These are phyloP conservation scores for Myotis yumanensis DNA, from an alignment of 2,113 vertebrate species.

Conservation along the genomic window DNA sequence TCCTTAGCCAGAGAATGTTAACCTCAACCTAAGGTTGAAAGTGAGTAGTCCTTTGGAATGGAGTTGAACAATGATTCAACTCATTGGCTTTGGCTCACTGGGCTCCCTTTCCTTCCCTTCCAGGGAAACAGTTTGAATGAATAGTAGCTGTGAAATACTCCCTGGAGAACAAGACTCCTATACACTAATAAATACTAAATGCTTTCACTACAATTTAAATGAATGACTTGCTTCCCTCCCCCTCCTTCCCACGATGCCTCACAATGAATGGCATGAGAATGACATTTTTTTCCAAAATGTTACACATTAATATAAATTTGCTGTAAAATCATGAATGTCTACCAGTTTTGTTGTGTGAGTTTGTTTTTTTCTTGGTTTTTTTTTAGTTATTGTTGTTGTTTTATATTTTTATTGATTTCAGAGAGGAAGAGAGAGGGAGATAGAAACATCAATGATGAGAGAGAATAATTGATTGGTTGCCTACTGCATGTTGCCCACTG, in stretches of 20 bases:
- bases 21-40: conserved; percentile 38
- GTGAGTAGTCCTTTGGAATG: conserved; percentile 12
- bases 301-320: not conserved
- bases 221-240: conserved; percentile 35
- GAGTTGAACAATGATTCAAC: conserved; percentile 55
- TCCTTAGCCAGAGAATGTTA: not conserved
- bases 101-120: not conserved
- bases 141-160: conserved; percentile 60
- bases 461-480: too few relatives aligned
- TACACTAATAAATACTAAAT: conserved; percentile 68
- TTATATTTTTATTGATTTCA: too few relatives aligned
- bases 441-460: too few relatives aligned
- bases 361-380: too few relatives aligned
- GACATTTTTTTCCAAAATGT: conserved; percentile 42
- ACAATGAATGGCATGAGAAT: not conserved
- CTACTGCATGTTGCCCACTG: too few relatives aligned
- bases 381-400: too few relatives aligned
- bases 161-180: conserved; percentile 60
- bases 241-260: not conserved
- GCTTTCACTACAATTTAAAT: conserved; percentile 57
- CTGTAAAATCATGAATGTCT: conserved; percentile 11
- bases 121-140: conserved; percentile 47
- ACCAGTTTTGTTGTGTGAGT: not conserved
- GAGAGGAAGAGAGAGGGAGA: too few relatives aligned
- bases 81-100: conserved; percentile 32